Evolutionary conservation across 2,888 invertebrate genomes (phyloP).

Genomic region (Thumatha senex): DNA sequence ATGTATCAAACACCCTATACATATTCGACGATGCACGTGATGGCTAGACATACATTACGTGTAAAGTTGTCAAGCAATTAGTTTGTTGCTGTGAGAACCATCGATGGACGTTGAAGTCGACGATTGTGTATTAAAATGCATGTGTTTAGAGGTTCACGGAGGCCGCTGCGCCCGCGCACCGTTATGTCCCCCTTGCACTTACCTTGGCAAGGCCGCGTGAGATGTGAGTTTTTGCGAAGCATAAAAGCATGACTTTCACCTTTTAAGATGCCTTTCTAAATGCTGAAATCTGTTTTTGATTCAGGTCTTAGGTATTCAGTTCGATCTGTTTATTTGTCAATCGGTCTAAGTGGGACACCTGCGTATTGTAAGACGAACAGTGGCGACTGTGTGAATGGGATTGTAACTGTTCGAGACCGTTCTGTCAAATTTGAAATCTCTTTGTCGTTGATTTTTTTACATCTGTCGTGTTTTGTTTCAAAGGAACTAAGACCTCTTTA

Average conservation of each 20-base stretch:
- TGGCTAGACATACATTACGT: conserved; percentile 29
- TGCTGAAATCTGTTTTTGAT: conserved; percentile 54
- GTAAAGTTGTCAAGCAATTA: conserved; percentile 26
- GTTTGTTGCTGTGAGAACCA: conserved; percentile 30
- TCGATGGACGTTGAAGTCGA: conserved; percentile 47
- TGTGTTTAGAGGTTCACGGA: conserved; percentile 42
- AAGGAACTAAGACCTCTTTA: neutral
- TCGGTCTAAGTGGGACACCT: conserved; percentile 7
- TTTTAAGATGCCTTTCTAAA: conserved; percentile 79
- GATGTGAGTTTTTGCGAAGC: conserved; percentile 80
- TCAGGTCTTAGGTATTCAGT: conserved; percentile 34
- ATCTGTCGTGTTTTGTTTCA: neutral
- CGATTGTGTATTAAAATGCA: conserved; percentile 47
- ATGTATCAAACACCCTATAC: conserved; percentile 65
- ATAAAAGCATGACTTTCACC: conserved; percentile 81
- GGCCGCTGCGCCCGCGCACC: conserved; percentile 61
- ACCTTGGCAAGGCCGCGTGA: conserved; percentile 81
- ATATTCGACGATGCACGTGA: conserved; percentile 46
- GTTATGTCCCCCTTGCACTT: conserved; percentile 80
- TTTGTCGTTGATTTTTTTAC: neutral
- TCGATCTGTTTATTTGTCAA: conserved; percentile 5
- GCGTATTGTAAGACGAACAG: conserved; percentile 5
- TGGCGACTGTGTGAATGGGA: conserved; percentile 5
- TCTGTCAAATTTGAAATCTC: neutral
- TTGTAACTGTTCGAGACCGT: neutral